Percentiles rank a stretch among this genome's conserved stretches.
phyloP scores from a whole-genome alignment of 2,888 invertebrate genomes.

The Andrena hattorfiana region DNA sequence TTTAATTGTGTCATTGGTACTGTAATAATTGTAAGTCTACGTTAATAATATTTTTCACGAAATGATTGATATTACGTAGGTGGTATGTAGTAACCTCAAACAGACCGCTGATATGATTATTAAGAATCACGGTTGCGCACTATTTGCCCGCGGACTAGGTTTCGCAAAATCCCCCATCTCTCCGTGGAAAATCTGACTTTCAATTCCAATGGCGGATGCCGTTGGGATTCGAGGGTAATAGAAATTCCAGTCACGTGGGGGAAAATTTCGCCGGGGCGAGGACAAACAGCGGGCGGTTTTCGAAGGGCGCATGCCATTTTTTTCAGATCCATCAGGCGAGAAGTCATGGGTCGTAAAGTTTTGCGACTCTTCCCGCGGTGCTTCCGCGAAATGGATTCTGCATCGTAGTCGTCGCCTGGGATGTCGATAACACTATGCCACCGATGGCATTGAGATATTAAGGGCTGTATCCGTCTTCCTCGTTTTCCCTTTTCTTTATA shows the following conservation, averaged over 20 bases:
- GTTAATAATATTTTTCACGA: no score
- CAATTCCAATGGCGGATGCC: neutral
- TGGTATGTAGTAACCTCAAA: no score
- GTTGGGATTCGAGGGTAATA: slow-evolving; percentile 4
- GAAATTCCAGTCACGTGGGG: slow-evolving; percentile 28
- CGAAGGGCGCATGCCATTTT: neutral
- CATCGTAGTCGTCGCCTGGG: slow-evolving; percentile 25
- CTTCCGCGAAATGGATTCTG: slow-evolving; percentile 24
- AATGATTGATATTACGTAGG: no score
- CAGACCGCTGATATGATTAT: no score
- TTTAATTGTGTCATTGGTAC: no score
- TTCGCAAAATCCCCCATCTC: neutral
- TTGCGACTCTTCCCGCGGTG: slow-evolving; percentile 16
- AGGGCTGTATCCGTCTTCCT: neutral
- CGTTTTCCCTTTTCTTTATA: neutral
- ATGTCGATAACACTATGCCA: slow-evolving; percentile 20
- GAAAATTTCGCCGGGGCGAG: slow-evolving; percentile 31
- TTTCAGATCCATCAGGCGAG: slow-evolving; percentile 14
- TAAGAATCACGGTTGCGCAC: slow-evolving; percentile 16
- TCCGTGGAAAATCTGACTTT: neutral
- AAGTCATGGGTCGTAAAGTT: slow-evolving; percentile 40
- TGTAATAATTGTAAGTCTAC: no score
- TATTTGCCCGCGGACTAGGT: slow-evolving; percentile 3
- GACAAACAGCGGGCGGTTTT: neutral
- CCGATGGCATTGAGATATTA: slow-evolving; percentile 21